These are phyloP conservation scores for Lycocerus yunnanus DNA, from an alignment of 2,888 invertebrate species.

Conservation along the genomic window DNA sequence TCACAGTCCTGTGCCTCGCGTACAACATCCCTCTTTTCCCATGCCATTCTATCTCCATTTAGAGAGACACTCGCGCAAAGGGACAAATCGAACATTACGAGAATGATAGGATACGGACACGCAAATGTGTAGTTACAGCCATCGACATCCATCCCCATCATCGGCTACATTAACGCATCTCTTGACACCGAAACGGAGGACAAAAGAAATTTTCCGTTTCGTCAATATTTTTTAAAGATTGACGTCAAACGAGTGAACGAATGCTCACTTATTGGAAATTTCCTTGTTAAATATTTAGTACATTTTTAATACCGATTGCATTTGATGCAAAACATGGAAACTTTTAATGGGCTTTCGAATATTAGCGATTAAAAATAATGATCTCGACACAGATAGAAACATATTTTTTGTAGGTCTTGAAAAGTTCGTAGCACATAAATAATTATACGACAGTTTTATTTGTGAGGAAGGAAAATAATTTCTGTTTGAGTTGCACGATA, in stretches of 20 bases:
- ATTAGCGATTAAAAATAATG: conserved; percentile 45
- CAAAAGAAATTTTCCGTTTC: background rate
- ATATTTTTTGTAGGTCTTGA: conserved; percentile 24
- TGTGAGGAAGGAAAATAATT: background rate
- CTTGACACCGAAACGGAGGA: conserved; percentile 33
- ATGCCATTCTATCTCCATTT: conserved; percentile 50
- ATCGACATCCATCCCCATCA: conserved; percentile 25
- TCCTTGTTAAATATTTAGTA: conserved; percentile 45
- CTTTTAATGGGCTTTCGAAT: conserved; percentile 46
- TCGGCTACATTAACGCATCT: conserved; percentile 29
- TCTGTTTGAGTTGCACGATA: conserved; percentile 1
- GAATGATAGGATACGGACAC: conserved; percentile 41
- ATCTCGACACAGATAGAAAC: conserved; percentile 36
- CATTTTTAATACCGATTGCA: conserved; percentile 40
- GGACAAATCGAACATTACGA: conserved; percentile 48
- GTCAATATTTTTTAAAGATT: conserved; percentile 5
- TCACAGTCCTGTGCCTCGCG: conserved; percentile 40
- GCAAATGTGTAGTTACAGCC: conserved; percentile 41
- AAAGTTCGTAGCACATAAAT: conserved; percentile 9
- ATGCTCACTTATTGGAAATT: conserved; percentile 40
- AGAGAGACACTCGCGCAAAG: conserved; percentile 43
- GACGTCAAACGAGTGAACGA: conserved; percentile 33
- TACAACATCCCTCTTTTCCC: conserved; percentile 38
- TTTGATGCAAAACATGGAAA: conserved; percentile 41
- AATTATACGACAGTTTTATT: background rate